Conservation (phyloP, 2,113 vertebrate genomes). For the Aldabrachelys gigantea region DNA sequence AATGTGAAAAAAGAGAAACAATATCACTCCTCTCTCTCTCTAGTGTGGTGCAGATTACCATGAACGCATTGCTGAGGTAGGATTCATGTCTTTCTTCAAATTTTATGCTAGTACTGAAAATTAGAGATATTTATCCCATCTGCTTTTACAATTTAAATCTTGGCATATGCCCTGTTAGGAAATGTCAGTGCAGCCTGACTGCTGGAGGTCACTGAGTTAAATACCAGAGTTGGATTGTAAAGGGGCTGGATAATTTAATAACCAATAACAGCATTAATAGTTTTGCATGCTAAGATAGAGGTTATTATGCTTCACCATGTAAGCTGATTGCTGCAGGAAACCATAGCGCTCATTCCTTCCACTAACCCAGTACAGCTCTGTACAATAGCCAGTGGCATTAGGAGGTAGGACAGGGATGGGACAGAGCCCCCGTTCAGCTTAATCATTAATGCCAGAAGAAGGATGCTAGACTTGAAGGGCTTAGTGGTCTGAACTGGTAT, state of each 20-base stretch:
- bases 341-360: neutral
- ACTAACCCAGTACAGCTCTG: neutral
- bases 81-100: neutral
- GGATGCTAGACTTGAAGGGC: neutral
- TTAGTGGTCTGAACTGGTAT: neutral
- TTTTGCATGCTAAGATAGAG: neutral
- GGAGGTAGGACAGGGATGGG: neutral
- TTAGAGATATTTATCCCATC: neutral
- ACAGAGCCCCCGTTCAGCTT: rapidly evolving
- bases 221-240: neutral
- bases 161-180: neutral
- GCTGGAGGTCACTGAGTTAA: conserved; percentile 32
- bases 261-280: neutral
- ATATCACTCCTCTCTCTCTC: neutral
- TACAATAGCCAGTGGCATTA: neutral
- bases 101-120: neutral
- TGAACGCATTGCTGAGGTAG: neutral
- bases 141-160: neutral
- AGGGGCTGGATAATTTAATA: conserved; percentile 44
- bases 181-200: conserved; percentile 12
- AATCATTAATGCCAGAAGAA: neutral
- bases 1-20: rapidly evolving
- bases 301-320: neutral
- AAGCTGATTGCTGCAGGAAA: conserved; percentile 20
- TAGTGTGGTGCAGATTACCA: neutral